These are phyloP conservation scores for Apotomis capreana DNA, from an alignment of 2,888 invertebrate species.

Conservation along the genomic window DNA sequence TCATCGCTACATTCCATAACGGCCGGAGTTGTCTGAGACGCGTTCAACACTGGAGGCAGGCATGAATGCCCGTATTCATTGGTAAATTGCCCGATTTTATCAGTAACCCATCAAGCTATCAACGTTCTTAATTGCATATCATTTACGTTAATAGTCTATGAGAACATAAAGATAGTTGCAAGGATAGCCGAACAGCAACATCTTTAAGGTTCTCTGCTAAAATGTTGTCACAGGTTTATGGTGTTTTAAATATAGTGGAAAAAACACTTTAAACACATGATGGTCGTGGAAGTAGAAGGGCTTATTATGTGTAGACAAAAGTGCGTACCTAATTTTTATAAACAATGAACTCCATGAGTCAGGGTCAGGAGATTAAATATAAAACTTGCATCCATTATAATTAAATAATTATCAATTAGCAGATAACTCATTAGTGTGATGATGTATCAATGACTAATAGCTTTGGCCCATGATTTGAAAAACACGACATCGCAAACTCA, in stretches of 20 bases:
- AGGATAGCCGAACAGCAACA: constrained; percentile 1
- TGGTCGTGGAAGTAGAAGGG: no score
- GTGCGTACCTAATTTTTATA: neutral
- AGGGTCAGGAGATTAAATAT: constrained; percentile 1
- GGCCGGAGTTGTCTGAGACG: constrained; percentile 31
- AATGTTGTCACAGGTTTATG: neutral
- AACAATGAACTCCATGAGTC: neutral
- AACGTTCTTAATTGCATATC: constrained; percentile 7
- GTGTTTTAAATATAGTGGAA: no score
- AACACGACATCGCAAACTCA: constrained; percentile 1
- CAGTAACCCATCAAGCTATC: constrained; percentile 11
- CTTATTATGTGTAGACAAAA: no score
- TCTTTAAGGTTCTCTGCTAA: neutral
- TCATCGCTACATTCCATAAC: constrained; percentile 54
- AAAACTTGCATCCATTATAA: constrained; percentile 3
- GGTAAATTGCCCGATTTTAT: constrained; percentile 23
- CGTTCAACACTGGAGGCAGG: constrained; percentile 22
- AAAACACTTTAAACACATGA: no score
- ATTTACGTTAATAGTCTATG: constrained; percentile 6
- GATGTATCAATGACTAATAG: constrained; percentile 14
- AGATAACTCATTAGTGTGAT: constrained; percentile 22
- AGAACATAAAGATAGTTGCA: constrained; percentile 21
- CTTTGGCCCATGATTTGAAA: constrained; percentile 11
- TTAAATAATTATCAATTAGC: constrained; percentile 21
- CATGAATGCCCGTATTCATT: constrained; percentile 31